phyloP scores from a whole-genome alignment of 2,888 invertebrate genomes.

The Priocnemis perturbator region DNA sequence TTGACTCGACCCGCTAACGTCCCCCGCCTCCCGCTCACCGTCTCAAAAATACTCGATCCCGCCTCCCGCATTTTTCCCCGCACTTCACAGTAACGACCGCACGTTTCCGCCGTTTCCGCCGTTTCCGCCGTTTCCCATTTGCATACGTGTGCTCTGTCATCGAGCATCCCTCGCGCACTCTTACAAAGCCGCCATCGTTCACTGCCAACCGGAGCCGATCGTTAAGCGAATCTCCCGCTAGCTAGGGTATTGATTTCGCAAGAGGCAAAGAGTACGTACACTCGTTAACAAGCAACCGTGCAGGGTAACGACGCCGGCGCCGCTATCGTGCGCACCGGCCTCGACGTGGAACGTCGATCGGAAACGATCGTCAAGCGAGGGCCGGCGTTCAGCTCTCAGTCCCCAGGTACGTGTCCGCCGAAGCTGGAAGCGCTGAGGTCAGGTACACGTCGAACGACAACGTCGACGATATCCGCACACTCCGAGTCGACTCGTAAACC shows the following conservation, averaged over 20 bases:
- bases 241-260: too few relatives aligned
- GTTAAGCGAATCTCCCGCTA: neutral
- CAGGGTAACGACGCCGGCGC: too few relatives aligned
- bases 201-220: conserved; percentile 1
- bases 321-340: too few relatives aligned
- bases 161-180: neutral
- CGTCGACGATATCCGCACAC: conserved; percentile 54
- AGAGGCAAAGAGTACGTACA: too few relatives aligned
- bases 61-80: too few relatives aligned
- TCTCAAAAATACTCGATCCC: neutral
- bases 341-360: too few relatives aligned
- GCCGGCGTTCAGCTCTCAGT: too few relatives aligned
- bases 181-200: neutral
- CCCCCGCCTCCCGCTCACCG: neutral
- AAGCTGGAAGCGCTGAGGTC: conserved; percentile 48
- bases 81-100: conserved; percentile 18
- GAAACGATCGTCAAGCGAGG: too few relatives aligned
- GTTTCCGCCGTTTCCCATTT: neutral
- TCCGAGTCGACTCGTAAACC: conserved; percentile 51
- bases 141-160: neutral
- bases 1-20: neutral
- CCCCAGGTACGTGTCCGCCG: conserved; percentile 21
- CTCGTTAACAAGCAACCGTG: too few relatives aligned
- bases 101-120: neutral
- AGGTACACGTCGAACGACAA: conserved; percentile 36